These are phyloP conservation scores for Discoglossus pictus DNA, from an alignment of 2,797 vertebrate species.

Conservation along the genomic window DNA sequence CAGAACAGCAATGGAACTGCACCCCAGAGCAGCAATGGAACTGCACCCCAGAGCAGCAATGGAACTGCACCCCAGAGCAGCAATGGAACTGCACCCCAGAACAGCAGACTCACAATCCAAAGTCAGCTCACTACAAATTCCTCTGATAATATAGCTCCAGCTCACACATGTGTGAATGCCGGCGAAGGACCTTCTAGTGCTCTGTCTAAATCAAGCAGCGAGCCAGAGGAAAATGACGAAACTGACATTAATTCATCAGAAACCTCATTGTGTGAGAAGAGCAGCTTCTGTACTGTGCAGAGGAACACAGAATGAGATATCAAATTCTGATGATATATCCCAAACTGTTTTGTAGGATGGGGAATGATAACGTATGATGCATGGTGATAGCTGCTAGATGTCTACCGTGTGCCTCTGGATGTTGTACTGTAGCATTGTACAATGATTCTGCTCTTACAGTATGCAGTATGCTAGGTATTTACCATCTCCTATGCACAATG, in stretches of 20 bases:
- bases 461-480: too few relatives aligned
- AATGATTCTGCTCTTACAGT: too few relatives aligned
- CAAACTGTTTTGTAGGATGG: too few relatives aligned
- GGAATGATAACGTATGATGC: too few relatives aligned
- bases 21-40: constrained; percentile 11
- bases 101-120: constrained; percentile 27
- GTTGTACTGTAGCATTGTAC: too few relatives aligned
- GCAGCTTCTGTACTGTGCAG: neutral
- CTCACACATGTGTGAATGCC: constrained; percentile 67
- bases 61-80: constrained; percentile 5
- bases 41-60: constrained; percentile 42
- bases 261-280: constrained; percentile 2
- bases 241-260: constrained; percentile 60
- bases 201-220: constrained; percentile 63
- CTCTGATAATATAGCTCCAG: constrained; percentile 56
- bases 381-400: too few relatives aligned
- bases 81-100: neutral
- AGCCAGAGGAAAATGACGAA: constrained; percentile 85
- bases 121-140: constrained; percentile 47
- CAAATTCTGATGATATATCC: too few relatives aligned
- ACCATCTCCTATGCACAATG: too few relatives aligned
- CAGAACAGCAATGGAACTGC: neutral
- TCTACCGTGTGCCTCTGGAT: too few relatives aligned
- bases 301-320: too few relatives aligned
- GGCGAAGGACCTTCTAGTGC: constrained; percentile 59